Evolutionary conservation across 2,113 vertebrate genomes (phyloP).

Genomic region (Lynx canadensis): DNA sequence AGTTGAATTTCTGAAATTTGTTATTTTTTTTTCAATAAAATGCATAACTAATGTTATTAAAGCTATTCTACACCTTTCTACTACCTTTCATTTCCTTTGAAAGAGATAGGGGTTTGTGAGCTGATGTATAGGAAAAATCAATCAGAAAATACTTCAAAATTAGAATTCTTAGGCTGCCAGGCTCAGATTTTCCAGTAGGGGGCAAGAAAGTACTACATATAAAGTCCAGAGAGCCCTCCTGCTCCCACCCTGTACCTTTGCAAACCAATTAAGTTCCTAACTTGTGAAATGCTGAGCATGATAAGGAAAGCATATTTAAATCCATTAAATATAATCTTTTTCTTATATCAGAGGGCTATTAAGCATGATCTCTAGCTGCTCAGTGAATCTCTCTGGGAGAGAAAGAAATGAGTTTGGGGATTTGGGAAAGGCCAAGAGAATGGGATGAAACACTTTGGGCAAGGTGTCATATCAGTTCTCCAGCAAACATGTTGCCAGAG

Average conservation of each 20-base stretch:
- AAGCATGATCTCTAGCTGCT: constrained; percentile 79
- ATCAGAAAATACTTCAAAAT: constrained; percentile 57
- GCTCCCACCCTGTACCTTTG: constrained; percentile 38
- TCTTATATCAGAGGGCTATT: constrained; percentile 81
- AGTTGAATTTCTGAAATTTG: constrained; percentile 47
- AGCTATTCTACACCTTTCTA: constrained; percentile 21
- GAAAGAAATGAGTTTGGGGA: constrained; percentile 49
- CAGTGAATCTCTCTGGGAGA: constrained; percentile 70
- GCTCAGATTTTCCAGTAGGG: constrained; percentile 84
- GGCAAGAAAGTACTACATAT: constrained; percentile 87
- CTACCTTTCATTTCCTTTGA: constrained; percentile 21
- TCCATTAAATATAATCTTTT: constrained; percentile 78
- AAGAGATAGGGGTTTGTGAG: not conserved
- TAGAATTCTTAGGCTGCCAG: constrained; percentile 53
- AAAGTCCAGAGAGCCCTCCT: constrained; percentile 37
- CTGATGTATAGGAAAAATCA: not conserved
- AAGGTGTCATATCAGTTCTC: not conserved
- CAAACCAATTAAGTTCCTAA: constrained; percentile 70
- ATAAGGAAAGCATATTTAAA: constrained; percentile 75
- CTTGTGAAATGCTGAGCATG: constrained; percentile 76
- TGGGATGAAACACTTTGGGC: not conserved
- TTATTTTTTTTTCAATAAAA: constrained; percentile 63
- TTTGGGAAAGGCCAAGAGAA: constrained; percentile 66
- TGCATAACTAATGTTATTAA: constrained; percentile 26
- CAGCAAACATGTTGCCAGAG: not conserved